A percentile compares a stretch with the other conserved stretches of the same genome.
Evolutionary conservation across 2,888 invertebrate species (phyloP).

Genomic region (Eristalinus sepulchralis): DNA sequence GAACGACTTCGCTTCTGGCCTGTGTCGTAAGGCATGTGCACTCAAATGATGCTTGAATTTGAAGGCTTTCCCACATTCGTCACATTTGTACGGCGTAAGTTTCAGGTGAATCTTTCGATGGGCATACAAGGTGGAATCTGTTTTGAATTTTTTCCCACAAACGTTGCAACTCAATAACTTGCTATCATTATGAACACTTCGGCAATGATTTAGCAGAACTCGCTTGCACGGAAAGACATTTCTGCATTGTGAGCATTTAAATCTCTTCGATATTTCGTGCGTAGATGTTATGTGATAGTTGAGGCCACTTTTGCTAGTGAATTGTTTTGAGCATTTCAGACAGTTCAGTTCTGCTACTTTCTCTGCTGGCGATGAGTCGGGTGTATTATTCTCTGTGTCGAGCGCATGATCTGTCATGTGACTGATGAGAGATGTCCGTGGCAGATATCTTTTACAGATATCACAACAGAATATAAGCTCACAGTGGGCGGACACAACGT

Average conservation of each 20-base stretch:
- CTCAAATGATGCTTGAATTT: conserved; percentile 68
- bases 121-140: conserved; percentile 66
- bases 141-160: conserved; percentile 67
- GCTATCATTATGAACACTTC: conserved; percentile 62
- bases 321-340: conserved; percentile 56
- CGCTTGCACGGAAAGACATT: conserved; percentile 63
- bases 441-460: conserved; percentile 80
- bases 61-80: conserved; percentile 63
- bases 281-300: conserved; percentile 53
- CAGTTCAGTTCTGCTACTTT: conserved; percentile 36
- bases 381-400: conserved; percentile 1
- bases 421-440: conserved; percentile 77
- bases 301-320: conserved; percentile 51
- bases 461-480: conserved; percentile 81
- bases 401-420: conserved; percentile 81
- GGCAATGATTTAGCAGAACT: conserved; percentile 58
- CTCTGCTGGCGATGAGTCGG: not conserved
- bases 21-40: conserved; percentile 56
- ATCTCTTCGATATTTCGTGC: conserved; percentile 78
- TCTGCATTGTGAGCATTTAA: conserved; percentile 83
- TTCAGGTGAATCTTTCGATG: conserved; percentile 60
- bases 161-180: conserved; percentile 52
- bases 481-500: conserved; percentile 78
- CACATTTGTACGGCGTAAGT: conserved; percentile 41
- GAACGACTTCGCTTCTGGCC: conserved; percentile 29